Evolutionary conservation across 1,140 invertebrate genomes (phyloP), one percentile per base, ranked within the genome.

Genomic region (Drosophila sp.): DNA sequence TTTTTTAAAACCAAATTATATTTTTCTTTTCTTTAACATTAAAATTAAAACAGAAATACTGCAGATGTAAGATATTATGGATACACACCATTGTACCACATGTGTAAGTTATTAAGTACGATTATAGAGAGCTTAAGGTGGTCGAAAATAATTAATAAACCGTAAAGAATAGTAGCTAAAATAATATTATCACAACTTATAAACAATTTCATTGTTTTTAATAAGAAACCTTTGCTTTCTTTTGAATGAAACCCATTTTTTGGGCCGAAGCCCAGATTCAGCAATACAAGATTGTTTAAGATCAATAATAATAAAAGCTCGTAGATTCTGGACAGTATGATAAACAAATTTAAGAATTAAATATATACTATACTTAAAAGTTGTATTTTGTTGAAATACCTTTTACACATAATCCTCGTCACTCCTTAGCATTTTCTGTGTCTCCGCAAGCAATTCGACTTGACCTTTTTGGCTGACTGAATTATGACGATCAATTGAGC

Each of bases 331-430:
- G 27, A 29, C 3, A 29, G 6, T 6, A 29, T 21, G 6, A n/a
- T n/a, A 29, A 29, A 6, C 0, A 29, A 29, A 29, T 29, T 54
- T 18, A 1, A 38, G 16, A 41, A 41, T 3, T 16, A 41, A 14
- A 36, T 36, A 9, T 36, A 36, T n/a, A n/a, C n/a, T n/a, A n/a
- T n/a, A n/a, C n/a, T n/a, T n/a, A n/a, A n/a, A n/a, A n/a, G n/a
- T n/a, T n/a, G n/a, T n/a, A n/a, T n/a, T n/a, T n/a, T n/a, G n/a
- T 16, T 34, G 2, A 9, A 9, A 32, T 53, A 45, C n/a, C 16
- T 7, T 53, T 83, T 69, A 91, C 57, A 91, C 90, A 66, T 77
- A 90, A 41, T 89, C 87, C 65, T 91, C 90, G 41, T 74, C 62
- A 29, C 57, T 74, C 34, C 79, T 81, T 4, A 91, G 51, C 90